Base-by-base conservation (phyloP, 2,888 invertebrate genomes). In the Ophion ventricosus region DNA sequence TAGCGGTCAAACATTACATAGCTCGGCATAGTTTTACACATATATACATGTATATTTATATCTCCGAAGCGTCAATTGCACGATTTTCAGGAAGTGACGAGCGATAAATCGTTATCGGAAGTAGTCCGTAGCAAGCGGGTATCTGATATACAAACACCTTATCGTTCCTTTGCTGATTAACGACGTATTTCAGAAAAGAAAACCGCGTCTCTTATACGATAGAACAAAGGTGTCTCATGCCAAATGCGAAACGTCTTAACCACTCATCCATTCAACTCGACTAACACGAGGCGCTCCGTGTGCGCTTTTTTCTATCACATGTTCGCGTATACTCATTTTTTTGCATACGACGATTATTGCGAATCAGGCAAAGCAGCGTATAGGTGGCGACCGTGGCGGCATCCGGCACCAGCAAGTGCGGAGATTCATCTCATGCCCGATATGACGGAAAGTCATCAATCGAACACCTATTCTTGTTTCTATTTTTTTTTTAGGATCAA, bases 181-280 rank as follows among this genome's bases (percentile, higher is more conserved):
- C 17, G 23, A 35, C 40, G 23, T 23, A 23, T 64, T 43, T 49
- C 49, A 49, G 49, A 14, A 49, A 49, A 49, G 4, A 49, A 49
- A 49, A 14, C 17, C 49, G 49, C 4, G 14, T 49, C 14, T 4
- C 11, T 23, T 5, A n/a, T n/a, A 78, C 77, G 73, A 20, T 20
- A 54, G 25, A 54, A 20, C 57, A 64, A 59, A 72, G 20, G 25
- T 25, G 20, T 49, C 17, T 69, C 8, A 26, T 26, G 23, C 20
- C 7, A 14, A 74, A 63, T 69, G 64, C 67, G 73, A 85, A 81
- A 87, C 87, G 89, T 91, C 89, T 91, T 76, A 92, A 93, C 93
- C 93, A 93, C 93, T 93, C 93, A 93, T 93, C 93, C 93, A 93
- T 92, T 92, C 92, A 91, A 91, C 91, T 82, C 89, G 91, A 93